phyloP scores from a whole-genome alignment of 1,140 invertebrate genomes.

The Platorchestia sp. region DNA sequence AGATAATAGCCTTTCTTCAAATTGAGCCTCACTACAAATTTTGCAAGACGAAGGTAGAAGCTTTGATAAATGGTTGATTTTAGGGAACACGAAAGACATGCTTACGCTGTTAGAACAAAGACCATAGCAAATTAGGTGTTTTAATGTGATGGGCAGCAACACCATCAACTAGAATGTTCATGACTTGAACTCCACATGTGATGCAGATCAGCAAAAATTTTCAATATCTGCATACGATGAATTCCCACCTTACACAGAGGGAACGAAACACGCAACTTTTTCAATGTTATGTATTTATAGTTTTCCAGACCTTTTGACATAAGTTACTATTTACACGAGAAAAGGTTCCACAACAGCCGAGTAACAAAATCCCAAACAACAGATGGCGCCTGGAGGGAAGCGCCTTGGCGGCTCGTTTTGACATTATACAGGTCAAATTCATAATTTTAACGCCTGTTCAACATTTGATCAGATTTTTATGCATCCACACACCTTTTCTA shows the following conservation, averaged over 20 bases:
- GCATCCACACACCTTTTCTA: neutral
- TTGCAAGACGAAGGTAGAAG: no score
- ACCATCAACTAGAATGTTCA: no score
- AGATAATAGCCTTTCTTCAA: no score
- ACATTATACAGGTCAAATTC: neutral
- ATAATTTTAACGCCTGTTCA: no score
- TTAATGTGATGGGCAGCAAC: no score
- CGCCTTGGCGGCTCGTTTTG: neutral
- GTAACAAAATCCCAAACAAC: conserved; percentile 13
- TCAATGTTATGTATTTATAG: neutral
- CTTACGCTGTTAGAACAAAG: no score
- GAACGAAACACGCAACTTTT: neutral
- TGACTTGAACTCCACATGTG: no score
- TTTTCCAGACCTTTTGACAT: neutral
- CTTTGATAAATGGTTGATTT: no score
- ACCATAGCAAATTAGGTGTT: no score
- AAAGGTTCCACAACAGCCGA: neutral
- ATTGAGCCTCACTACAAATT: no score
- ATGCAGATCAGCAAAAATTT: no score
- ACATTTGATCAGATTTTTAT: neutral
- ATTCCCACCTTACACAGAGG: neutral
- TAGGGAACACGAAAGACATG: no score
- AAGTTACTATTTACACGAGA: neutral
- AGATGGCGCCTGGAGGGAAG: neutral
- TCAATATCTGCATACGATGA: neutral